Conservation (phyloP, 1,140 invertebrate genomes). For the Drosophila persimilis region DNA sequence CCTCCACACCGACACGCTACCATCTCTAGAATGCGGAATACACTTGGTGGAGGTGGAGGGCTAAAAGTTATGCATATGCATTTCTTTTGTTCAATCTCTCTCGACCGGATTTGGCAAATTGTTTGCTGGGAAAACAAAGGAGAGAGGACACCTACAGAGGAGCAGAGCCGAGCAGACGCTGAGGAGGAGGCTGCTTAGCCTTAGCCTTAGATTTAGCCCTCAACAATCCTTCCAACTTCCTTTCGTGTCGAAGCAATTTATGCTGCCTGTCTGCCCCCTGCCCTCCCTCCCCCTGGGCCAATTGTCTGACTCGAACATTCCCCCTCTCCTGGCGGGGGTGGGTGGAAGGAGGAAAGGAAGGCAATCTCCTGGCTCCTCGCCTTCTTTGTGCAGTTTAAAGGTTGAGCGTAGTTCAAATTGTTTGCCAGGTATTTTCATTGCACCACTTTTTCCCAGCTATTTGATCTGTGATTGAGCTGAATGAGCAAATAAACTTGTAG, state of each 20-base stretch:
- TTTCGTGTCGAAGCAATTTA: slow-evolving; percentile 60
- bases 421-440: slow-evolving; percentile 73
- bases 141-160: slow-evolving; percentile 8
- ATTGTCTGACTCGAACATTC: slow-evolving; percentile 56
- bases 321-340: not conserved
- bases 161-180: slow-evolving; percentile 8
- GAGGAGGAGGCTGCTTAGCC: slow-evolving; percentile 46
- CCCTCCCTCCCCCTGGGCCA: slow-evolving; percentile 21
- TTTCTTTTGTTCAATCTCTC: slow-evolving; percentile 59
- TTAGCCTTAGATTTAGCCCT: not conserved
- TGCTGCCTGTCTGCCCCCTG: slow-evolving; percentile 58
- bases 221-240: slow-evolving; percentile 40
- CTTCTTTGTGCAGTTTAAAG: slow-evolving; percentile 64
- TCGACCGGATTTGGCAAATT: slow-evolving; percentile 67
- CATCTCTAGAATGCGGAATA: not conserved
- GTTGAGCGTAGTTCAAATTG: slow-evolving; percentile 75
- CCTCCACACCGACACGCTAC: too few species aligned
- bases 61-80: slow-evolving; percentile 71
- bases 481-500: slow-evolving; percentile 79
- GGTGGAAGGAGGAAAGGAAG: not conserved
- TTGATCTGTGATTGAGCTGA: slow-evolving; percentile 80
- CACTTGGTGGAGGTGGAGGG: not conserved
- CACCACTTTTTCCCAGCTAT: slow-evolving; percentile 71
- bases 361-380: slow-evolving; percentile 29
- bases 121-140: slow-evolving; percentile 69